Evolutionary conservation across 2,113 vertebrate genomes (phyloP), one percentile per base, ranked within the genome.

Genomic region (Tapirus terrestris): DNA sequence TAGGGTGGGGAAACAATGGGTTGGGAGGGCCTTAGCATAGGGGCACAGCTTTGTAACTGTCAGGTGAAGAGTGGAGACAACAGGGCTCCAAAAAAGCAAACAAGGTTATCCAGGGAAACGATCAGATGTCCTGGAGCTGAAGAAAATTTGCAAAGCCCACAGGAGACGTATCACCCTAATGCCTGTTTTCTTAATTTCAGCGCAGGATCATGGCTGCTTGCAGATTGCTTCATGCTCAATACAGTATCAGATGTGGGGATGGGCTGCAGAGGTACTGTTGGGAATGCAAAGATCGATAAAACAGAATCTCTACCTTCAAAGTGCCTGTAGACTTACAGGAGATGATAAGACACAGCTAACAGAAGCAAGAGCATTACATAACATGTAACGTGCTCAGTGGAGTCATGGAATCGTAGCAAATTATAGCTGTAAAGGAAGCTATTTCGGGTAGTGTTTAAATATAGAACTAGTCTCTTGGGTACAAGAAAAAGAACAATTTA

Each of bases 381-480:
- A 96, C 58, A 85, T 21, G 27, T 12, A 89, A 75, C 8, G 11
- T 72, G 45, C 72, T 96, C 72, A 72, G 80, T 21, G 76, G 76
- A 95, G 81, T 87, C n/a, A 51, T 67, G 45, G 75, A 96, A 86
- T 90, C 83, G 25, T 33, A 90, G 86, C 92, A 90, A 96, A 89
- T 92, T 96, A 67, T 53, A 36, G 94, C 83, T 85, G 75, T 72
- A 94, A 84, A 91, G 80, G 80, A 92, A 25, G 60, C 29, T 96
- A 77, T 98, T 97, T 96, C 93, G 94, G 94, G 91, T 77, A 77
- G 21, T 84, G 63, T 81, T 97, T 97, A 96, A 98, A 98, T 92
- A 96, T 94, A 97, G 97, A 92, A 67, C 80, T 81, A n/a, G 83
- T 96, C 92, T 94, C 91, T 94, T 92, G 96, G 70, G 76, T 95